Evolutionary conservation across 2,888 invertebrate genomes (phyloP), one percentile per base, ranked within the genome.

Genomic region (Heteromyza rotundicornis): DNA sequence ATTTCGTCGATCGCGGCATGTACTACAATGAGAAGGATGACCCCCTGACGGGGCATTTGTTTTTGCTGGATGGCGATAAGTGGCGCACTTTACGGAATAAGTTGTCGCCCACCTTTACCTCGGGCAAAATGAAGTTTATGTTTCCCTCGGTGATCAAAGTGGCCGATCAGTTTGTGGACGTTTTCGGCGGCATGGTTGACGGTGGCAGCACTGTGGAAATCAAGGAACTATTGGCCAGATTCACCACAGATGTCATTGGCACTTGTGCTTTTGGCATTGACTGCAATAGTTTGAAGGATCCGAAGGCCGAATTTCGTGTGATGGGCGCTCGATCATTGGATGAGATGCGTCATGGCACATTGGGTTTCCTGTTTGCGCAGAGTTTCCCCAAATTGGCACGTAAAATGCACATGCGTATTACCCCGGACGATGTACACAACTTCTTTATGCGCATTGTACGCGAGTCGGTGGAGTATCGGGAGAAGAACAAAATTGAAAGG

Each of bases 161-260:
- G n/a, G n/a, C n/a, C n/a, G n/a, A n/a, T n/a, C n/a, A n/a, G n/a
- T n/a, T n/a, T n/a, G n/a, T n/a, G n/a, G n/a, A n/a, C n/a, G n/a
- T n/a, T n/a, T n/a, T n/a, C n/a, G n/a, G n/a, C 2, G 47, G 63
- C 0, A 60, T 66, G 59, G 62, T 66, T 2, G 50, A 60, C 0
- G 62, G 67, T 35, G 60, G 57, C 0, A 8, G 66, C 0, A 1
- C 56, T 1, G n/a, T 85, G 75, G 86, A 87, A 63, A 67, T 85
- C 0, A 82, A 81, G 58, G 83, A 84, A 2, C 53, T 84, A 77
- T n/a, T n/a, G n/a, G n/a, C n/a, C n/a, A n/a, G n/a, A n/a, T n/a
- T n/a, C n/a, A n/a, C n/a, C n/a, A n/a, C n/a, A n/a, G n/a, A n/a
- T n/a, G n/a, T n/a, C n/a, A n/a, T n/a, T n/a, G n/a, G n/a, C n/a